Percentiles rank a stretch among this genome's conserved stretches.
Evolutionary conservation across 92 coral and sea anemone genomes (phyloP).

Genomic region (Palythoa grandis): DNA sequence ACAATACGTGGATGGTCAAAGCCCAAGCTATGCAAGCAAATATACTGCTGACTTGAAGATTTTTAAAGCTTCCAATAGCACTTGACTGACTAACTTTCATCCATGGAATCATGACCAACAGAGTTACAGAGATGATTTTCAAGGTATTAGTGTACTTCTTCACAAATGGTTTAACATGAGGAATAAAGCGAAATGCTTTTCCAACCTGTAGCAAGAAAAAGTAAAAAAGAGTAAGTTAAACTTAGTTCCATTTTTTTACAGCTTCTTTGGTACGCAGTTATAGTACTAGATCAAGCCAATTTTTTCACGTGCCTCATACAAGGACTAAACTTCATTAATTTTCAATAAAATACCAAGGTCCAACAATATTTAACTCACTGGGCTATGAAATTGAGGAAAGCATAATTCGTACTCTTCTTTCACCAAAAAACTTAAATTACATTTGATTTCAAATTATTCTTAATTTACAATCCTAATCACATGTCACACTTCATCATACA

Average conservation of each 20-base stretch:
- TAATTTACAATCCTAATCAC: too few relatives aligned
- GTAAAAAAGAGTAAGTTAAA: not conserved
- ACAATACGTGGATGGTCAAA: conserved; percentile 75
- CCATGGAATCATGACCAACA: conserved; percentile 92
- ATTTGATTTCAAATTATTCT: too few relatives aligned
- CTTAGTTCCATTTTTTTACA: not conserved
- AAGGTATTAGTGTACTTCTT: conserved; percentile 74
- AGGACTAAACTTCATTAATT: too few relatives aligned
- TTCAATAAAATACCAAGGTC: too few relatives aligned
- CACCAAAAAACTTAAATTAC: too few relatives aligned
- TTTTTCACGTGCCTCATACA: too few relatives aligned
- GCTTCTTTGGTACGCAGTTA: too few relatives aligned
- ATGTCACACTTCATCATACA: too few relatives aligned
- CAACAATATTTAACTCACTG: too few relatives aligned
- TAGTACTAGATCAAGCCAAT: too few relatives aligned
- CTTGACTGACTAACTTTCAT: conserved; percentile 94
- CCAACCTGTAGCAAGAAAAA: conserved; percentile 74
- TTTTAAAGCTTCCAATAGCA: conserved; percentile 70
- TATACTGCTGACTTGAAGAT: conserved; percentile 71
- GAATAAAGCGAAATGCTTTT: conserved; percentile 78
- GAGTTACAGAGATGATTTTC: conserved; percentile 71
- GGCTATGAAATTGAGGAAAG: too few relatives aligned
- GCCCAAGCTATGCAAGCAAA: conserved; percentile 90
- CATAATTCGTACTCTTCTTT: too few relatives aligned
- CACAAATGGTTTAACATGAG: conserved; percentile 75